phyloP scores from a whole-genome alignment of 2,797 vertebrate species.

The Sylvia borin region DNA sequence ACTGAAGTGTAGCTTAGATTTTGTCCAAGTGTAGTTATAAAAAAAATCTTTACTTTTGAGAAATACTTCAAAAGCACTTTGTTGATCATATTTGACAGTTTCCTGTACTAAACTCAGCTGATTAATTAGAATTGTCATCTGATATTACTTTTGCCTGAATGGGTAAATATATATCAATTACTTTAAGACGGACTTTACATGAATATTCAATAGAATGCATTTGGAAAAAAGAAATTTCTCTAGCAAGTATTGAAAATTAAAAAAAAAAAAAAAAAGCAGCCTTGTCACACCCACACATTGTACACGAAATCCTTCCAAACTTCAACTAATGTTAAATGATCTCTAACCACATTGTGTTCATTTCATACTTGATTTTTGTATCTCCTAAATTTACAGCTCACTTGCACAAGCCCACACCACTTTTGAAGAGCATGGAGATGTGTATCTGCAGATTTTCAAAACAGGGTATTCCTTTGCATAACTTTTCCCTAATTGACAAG shows the following conservation, averaged over 20 bases:
- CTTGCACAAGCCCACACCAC: not conserved
- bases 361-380: not conserved
- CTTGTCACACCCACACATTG: not conserved
- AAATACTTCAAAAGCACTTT: not conserved
- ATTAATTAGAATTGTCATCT: conserved; percentile 12
- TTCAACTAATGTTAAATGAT: not conserved
- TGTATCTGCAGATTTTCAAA: not conserved
- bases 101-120: not conserved
- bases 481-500: not conserved
- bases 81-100: conserved; percentile 4
- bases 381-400: not conserved
- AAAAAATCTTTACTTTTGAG: not conserved
- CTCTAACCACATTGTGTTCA: not conserved
- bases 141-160: not conserved
- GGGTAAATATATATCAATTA: not conserved
- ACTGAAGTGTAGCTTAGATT: not conserved
- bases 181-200: not conserved
- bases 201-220: not conserved
- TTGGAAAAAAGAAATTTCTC: not conserved
- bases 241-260: not conserved
- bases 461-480: not conserved
- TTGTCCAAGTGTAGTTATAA: not conserved
- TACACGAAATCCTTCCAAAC: not conserved
- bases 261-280: not conserved
- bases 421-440: not conserved